A percentile compares a stretch with the other conserved stretches of the same genome.
phyloP scores from a whole-genome alignment of 1,140 invertebrate genomes.

The Drosophila mojavensis region DNA sequence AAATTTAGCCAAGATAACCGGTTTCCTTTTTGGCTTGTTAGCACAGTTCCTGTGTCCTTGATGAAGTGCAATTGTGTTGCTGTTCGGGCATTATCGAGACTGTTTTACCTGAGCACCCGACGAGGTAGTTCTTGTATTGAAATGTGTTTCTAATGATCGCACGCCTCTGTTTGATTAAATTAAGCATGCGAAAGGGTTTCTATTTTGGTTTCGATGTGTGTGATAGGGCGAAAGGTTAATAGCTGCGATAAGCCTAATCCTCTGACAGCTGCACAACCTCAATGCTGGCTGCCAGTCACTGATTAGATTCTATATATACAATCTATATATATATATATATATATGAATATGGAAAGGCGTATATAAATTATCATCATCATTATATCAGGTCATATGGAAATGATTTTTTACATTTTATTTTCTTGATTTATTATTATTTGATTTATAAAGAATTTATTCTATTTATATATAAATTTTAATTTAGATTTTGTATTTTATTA shows the following conservation, averaged over 20 bases:
- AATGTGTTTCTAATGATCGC: slow-evolving; percentile 47
- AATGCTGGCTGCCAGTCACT: not conserved
- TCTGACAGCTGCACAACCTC: slow-evolving; percentile 33
- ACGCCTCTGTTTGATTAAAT: slow-evolving; percentile 45
- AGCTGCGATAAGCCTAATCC: slow-evolving; percentile 31
- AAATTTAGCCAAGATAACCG: slow-evolving; percentile 59
- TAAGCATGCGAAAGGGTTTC: slow-evolving; percentile 18
- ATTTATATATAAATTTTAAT: no score
- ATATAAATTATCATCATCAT: no score
- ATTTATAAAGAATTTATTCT: no score
- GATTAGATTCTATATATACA: not conserved
- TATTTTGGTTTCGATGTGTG: not conserved
- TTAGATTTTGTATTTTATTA: no score
- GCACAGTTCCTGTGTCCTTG: slow-evolving; percentile 41
- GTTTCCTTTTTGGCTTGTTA: slow-evolving; percentile 52
- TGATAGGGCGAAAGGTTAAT: slow-evolving; percentile 35
- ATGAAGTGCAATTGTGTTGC: slow-evolving; percentile 30
- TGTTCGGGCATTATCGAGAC: slow-evolving; percentile 31
- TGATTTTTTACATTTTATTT: no score
- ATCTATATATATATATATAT: no score
- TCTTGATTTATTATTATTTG: no score
- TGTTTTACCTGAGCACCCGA: slow-evolving; percentile 5
- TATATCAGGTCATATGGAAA: no score
- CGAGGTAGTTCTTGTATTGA: not conserved
- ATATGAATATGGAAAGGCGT: no score